Percentiles rank a stretch among this genome's conserved stretches.
Conservation (phyloP, 2,113 vertebrate species). For the Okapia johnstoni region DNA sequence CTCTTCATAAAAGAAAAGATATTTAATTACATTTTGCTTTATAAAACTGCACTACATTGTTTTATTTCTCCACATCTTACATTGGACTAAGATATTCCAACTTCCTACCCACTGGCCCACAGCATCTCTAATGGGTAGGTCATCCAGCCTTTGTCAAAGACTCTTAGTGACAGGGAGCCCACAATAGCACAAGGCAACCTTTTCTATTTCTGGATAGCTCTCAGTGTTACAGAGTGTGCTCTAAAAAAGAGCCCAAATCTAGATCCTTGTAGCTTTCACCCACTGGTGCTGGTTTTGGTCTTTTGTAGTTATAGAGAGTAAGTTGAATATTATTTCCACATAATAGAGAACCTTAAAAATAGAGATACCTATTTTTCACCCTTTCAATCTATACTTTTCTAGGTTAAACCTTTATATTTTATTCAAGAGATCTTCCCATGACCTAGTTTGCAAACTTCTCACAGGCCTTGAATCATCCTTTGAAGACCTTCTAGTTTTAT, state of each 20-base stretch:
- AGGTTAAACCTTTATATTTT: background rate
- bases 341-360: background rate
- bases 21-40: constrained; percentile 14
- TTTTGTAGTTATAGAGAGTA: constrained; percentile 3
- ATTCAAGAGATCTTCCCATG: background rate
- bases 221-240: background rate
- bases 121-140: background rate
- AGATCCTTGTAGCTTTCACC: background rate
- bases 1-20: constrained; percentile 29
- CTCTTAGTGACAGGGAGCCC: background rate
- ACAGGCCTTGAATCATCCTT: background rate
- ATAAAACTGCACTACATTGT: background rate
- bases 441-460: background rate
- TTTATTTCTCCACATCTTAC: background rate
- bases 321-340: background rate
- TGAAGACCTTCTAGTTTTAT: background rate
- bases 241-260: background rate
- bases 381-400: constrained; percentile 26
- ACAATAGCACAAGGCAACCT: background rate
- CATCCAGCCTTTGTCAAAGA: background rate
- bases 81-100: background rate
- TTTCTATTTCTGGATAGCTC: background rate
- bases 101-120: background rate
- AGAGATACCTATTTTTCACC: background rate
- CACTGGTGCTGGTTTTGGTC: background rate